These are phyloP conservation scores for Melolontha melolontha DNA, from an alignment of 2,888 invertebrate genomes.

Conservation along the genomic window DNA sequence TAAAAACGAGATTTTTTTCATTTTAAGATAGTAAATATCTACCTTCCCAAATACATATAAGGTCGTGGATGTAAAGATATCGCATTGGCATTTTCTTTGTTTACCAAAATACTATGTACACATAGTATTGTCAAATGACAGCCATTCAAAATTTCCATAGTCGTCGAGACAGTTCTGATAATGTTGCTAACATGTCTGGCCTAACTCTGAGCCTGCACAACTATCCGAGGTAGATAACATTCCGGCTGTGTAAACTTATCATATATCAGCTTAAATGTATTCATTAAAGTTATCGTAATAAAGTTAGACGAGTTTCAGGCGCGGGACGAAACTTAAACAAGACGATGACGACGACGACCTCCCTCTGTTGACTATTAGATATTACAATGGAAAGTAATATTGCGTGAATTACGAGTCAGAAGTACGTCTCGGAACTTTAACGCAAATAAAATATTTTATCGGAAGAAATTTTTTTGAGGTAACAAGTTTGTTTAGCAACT, in stretches of 20 bases:
- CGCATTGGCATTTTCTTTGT: no score
- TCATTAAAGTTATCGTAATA: conserved; percentile 25
- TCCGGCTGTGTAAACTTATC: conserved; percentile 7
- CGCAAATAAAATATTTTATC: no score
- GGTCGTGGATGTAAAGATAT: no score
- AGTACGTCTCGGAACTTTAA: background rate
- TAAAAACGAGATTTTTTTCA: no score
- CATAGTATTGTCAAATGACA: conserved; percentile 6
- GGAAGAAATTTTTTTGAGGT: no score
- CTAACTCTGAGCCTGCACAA: background rate
- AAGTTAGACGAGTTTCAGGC: conserved; percentile 8
- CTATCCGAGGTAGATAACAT: conserved; percentile 6
- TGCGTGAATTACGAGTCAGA: background rate
- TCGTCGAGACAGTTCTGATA: background rate
- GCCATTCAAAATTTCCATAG: conserved; percentile 1
- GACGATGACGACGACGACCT: background rate
- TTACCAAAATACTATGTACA: no score
- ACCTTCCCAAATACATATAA: no score
- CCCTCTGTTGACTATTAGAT: conserved; percentile 9
- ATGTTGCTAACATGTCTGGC: no score
- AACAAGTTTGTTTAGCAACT: no score
- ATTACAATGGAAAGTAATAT: conserved; percentile 20
- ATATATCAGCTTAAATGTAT: conserved; percentile 15
- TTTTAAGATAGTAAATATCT: no score
- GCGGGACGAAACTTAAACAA: conserved; percentile 9